phyloP scores from a whole-genome alignment of 2,888 invertebrate species.

The Macaria notata region DNA sequence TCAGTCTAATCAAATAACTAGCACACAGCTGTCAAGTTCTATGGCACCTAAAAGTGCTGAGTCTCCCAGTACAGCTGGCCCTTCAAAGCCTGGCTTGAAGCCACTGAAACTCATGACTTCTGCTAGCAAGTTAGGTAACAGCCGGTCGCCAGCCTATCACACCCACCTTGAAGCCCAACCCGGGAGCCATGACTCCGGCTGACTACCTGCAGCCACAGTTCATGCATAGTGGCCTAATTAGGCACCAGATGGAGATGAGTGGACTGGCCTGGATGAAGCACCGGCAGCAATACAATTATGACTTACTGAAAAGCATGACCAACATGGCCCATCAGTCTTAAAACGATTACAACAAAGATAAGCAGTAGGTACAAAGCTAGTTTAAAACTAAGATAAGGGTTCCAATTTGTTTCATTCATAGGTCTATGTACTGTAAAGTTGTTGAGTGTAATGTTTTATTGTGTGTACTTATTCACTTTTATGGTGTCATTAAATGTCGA shows the following conservation, averaged over 20 bases:
- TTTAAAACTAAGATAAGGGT: background rate
- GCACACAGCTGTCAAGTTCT: conserved; percentile 61
- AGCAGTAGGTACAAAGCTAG: conserved; percentile 41
- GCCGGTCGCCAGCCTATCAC: conserved; percentile 57
- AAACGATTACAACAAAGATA: conserved; percentile 70
- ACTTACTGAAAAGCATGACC: conserved; percentile 68
- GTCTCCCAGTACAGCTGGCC: conserved; percentile 56
- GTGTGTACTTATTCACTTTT: background rate
- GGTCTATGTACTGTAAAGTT: conserved; percentile 5
- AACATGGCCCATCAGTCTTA: conserved; percentile 65
- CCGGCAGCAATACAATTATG: conserved; percentile 67
- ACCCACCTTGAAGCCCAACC: conserved; percentile 52
- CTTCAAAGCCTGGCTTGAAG: conserved; percentile 62
- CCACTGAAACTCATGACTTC: conserved; percentile 55
- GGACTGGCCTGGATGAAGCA: conserved; percentile 64
- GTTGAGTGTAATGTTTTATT: background rate
- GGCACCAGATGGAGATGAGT: conserved; percentile 71
- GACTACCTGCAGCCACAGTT: conserved; percentile 61
- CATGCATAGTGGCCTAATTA: conserved; percentile 56
- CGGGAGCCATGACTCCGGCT: conserved; percentile 47
- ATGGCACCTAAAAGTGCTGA: conserved; percentile 55
- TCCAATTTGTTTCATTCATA: too few species aligned
- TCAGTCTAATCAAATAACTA: conserved; percentile 71
- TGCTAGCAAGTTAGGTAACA: conserved; percentile 54
- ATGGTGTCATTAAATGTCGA: background rate